Conservation (phyloP, 2,888 invertebrate genomes). For the Drosophila testacea region DNA sequence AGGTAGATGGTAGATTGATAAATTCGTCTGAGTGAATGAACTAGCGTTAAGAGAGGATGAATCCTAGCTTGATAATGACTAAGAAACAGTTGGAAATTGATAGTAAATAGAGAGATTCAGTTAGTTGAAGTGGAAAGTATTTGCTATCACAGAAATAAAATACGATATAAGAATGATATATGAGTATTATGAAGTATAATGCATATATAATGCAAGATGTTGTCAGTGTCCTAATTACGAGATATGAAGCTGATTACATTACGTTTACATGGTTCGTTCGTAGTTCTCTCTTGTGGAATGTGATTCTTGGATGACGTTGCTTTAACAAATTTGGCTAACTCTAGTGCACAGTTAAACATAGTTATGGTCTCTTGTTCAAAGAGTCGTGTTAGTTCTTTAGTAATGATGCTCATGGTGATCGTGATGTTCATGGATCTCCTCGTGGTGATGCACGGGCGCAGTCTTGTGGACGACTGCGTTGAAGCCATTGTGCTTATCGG, state of each 20-base stretch:
- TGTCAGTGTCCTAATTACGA: slow-evolving; percentile 77
- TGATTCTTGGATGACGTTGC: slow-evolving; percentile 38
- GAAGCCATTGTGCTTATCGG: slow-evolving; percentile 85
- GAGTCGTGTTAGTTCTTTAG: slow-evolving; percentile 46
- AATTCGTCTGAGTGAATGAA: slow-evolving; percentile 71
- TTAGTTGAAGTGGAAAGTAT: slow-evolving; percentile 55
- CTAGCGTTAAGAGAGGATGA: slow-evolving; percentile 47
- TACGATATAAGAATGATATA: slow-evolving; percentile 63
- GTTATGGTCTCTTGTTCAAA: slow-evolving; percentile 44
- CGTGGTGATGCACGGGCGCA: slow-evolving; percentile 84
- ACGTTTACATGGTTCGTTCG: slow-evolving; percentile 61
- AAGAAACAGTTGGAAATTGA: slow-evolving; percentile 45
- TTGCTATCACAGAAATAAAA: slow-evolving; percentile 79
- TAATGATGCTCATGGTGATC: slow-evolving; percentile 71
- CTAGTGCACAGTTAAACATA: slow-evolving; percentile 62
- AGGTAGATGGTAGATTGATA: slow-evolving; percentile 52
- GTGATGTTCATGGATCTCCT: slow-evolving; percentile 70
- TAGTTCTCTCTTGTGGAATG: slow-evolving; percentile 32
- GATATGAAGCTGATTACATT: slow-evolving; percentile 77
- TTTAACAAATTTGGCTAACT: slow-evolving; percentile 74
- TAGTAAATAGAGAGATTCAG: slow-evolving; percentile 18
- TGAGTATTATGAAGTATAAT: slow-evolving; percentile 67
- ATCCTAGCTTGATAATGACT: slow-evolving; percentile 62
- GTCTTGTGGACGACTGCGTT: slow-evolving; percentile 85
- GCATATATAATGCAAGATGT: slow-evolving; percentile 42